Conservation (phyloP, 2,888 invertebrate genomes). For the Megalurothrips usitatus region DNA sequence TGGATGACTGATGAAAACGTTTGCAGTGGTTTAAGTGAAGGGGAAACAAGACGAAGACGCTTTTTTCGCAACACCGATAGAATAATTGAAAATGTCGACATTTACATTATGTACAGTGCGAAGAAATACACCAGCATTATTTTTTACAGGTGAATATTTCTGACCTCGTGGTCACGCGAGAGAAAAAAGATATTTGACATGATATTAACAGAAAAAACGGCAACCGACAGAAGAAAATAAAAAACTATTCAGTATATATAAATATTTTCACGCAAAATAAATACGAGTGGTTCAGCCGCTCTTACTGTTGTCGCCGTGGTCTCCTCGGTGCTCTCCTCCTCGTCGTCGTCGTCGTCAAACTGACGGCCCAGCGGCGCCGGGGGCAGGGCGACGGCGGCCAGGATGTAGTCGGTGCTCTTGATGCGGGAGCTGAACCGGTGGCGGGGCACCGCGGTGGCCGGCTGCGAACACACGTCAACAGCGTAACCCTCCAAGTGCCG, state of each 20-base stretch:
- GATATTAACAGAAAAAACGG: too few relatives aligned
- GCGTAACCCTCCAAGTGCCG: too few relatives aligned
- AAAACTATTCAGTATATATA: not conserved
- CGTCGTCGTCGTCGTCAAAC: not conserved
- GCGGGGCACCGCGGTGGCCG: not conserved
- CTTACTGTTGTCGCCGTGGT: slow-evolving; percentile 7
- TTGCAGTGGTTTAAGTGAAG: not conserved
- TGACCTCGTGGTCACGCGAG: too few relatives aligned
- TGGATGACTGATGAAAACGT: too few relatives aligned
- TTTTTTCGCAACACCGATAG: too few relatives aligned
- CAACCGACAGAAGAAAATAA: not conserved
- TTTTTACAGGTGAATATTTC: too few relatives aligned
- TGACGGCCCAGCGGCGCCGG: not conserved
- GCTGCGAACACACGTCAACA: too few relatives aligned
- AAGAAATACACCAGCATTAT: too few relatives aligned
- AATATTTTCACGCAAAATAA: not conserved
- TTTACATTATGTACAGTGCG: too few relatives aligned
- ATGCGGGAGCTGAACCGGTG: slow-evolving; percentile 3
- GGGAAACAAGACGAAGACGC: not conserved
- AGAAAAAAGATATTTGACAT: too few relatives aligned
- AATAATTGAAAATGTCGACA: too few relatives aligned
- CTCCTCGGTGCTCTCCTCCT: slow-evolving; percentile 9
- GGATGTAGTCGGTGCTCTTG: slow-evolving; percentile 7
- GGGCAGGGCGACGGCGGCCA: not conserved
- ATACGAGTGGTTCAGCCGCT: not conserved